These are phyloP conservation scores for Papilio polytes DNA, from an alignment of 1,140 invertebrate genomes.

Conservation along the genomic window DNA sequence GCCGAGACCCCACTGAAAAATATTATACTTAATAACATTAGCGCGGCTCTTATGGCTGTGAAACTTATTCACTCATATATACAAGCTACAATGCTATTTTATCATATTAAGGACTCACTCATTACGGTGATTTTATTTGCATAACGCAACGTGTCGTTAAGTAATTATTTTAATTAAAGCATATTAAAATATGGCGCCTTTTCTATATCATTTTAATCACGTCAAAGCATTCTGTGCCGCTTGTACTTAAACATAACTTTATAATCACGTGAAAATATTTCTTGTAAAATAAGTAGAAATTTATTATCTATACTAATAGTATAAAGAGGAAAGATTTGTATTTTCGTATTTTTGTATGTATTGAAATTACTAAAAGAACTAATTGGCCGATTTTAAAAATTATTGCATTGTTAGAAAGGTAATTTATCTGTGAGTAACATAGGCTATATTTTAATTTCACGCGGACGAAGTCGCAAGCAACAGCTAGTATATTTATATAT, in stretches of 20 bases:
- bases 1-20: conserved; percentile 56
- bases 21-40: conserved; percentile 62
- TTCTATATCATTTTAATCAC: conserved; percentile 23
- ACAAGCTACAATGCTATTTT: conserved; percentile 20
- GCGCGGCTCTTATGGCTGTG: conserved; percentile 41
- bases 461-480: too few relatives aligned
- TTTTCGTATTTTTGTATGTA: too few relatives aligned
- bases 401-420: too few relatives aligned
- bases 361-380: too few relatives aligned
- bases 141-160: conserved; percentile 33
- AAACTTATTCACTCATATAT: conserved; percentile 27
- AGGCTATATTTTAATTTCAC: too few relatives aligned
- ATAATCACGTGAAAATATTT: not conserved
- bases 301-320: too few relatives aligned
- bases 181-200: conserved; percentile 31
- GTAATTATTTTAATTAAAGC: conserved; percentile 39
- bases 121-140: conserved; percentile 38
- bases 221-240: not conserved
- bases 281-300: not conserved
- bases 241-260: not conserved
- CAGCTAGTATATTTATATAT: too few relatives aligned
- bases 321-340: too few relatives aligned
- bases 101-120: conserved; percentile 34
- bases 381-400: too few relatives aligned
- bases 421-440: too few relatives aligned